Evolutionary conservation across 2,797 vertebrate genomes (phyloP).

Genomic region (Helostoma temminkii): DNA sequence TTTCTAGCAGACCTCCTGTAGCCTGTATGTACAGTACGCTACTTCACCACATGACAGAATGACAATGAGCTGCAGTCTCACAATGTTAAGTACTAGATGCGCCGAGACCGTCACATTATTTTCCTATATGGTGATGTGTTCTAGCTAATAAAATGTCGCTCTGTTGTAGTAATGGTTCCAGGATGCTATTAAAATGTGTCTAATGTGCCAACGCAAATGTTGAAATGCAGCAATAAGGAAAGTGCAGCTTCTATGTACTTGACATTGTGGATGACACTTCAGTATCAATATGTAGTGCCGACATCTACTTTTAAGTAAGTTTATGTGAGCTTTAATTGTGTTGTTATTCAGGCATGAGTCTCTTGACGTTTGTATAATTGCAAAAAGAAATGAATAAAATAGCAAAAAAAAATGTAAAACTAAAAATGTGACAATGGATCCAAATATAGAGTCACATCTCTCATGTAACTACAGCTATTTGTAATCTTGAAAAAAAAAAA

Average conservation of each 20-base stretch:
- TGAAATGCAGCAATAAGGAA: slow-evolving; percentile 31
- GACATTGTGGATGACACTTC: slow-evolving; percentile 49
- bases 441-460: slow-evolving; percentile 7
- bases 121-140: slow-evolving; percentile 61
- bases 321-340: slow-evolving; percentile 11
- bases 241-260: slow-evolving; percentile 25
- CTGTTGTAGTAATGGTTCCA: slow-evolving; percentile 42
- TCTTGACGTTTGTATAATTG: background rate
- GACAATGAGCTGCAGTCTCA: slow-evolving; percentile 76
- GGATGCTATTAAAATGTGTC: slow-evolving; percentile 51
- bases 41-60: slow-evolving; percentile 65
- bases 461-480: slow-evolving; percentile 9
- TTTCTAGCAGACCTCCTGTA: slow-evolving; percentile 67
- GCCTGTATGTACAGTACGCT: slow-evolving; percentile 63
- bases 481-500: slow-evolving; percentile 3
- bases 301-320: slow-evolving; percentile 10
- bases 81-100: slow-evolving; percentile 75
- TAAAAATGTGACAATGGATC: background rate
- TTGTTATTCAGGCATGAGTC: slow-evolving; percentile 10
- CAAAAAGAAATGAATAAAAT: background rate
- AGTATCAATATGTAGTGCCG: slow-evolving; percentile 7
- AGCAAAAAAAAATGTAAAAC: background rate
- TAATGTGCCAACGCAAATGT: slow-evolving; percentile 57
- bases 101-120: slow-evolving; percentile 70
- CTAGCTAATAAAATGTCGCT: slow-evolving; percentile 61